Evolutionary conservation across 2,888 invertebrate genomes (phyloP).

Genomic region (Crematogaster levior): DNA sequence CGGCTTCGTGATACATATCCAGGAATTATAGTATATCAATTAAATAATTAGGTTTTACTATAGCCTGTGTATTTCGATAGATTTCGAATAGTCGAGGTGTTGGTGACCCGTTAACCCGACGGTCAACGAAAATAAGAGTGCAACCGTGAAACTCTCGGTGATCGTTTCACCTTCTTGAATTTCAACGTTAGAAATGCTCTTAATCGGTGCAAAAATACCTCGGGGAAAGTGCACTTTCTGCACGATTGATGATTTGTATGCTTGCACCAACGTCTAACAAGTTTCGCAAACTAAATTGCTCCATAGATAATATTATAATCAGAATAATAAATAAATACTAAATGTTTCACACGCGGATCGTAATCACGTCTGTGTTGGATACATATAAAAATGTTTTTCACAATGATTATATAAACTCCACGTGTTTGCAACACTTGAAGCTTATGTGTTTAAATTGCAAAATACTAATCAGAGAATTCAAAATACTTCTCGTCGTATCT

Average conservation of each 20-base stretch:
- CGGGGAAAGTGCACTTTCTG: slow-evolving; percentile 31
- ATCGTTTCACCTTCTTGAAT: slow-evolving; percentile 70
- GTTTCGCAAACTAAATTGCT: slow-evolving; percentile 18
- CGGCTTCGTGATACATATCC: not conserved
- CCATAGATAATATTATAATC: slow-evolving; percentile 5
- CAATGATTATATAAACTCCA: not conserved
- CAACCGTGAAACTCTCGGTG: slow-evolving; percentile 72
- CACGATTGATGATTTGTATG: slow-evolving; percentile 4
- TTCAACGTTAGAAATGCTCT: slow-evolving; percentile 39
- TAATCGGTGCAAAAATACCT: slow-evolving; percentile 24
- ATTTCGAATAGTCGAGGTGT: slow-evolving; percentile 59
- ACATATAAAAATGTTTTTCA: not conserved
- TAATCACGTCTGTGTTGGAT: not conserved
- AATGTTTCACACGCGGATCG: not conserved
- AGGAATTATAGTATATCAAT: not conserved
- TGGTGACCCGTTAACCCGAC: slow-evolving; percentile 75
- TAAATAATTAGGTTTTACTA: not conserved
- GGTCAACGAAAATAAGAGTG: slow-evolving; percentile 70
- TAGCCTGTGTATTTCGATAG: slow-evolving; percentile 29
- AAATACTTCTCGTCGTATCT: not conserved
- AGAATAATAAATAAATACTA: not conserved
- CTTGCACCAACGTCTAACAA: not conserved
- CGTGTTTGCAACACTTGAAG: not conserved
- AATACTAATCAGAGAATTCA: not conserved
- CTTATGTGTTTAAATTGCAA: not conserved